Base-by-base conservation (phyloP, 1,140 invertebrate genomes). In the Drosophila tristis region DNA sequence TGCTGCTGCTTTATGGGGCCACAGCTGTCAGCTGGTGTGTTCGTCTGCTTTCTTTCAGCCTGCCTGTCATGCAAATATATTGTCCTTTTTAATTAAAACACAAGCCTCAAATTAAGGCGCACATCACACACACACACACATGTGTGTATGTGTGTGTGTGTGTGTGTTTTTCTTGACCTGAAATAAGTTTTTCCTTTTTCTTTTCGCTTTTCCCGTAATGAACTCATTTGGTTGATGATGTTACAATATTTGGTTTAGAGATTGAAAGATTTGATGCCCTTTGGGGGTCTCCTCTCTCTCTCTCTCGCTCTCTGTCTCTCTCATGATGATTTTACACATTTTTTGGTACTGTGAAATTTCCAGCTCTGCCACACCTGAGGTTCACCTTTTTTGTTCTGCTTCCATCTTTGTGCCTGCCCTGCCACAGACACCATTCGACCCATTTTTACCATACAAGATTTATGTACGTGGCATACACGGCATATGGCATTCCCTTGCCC, bases 1-100 rank as follows among this genome's bases (percentile, higher is more conserved):
- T 29, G 45, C 42, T 60, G 56, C 39, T 67, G 64, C 74, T 77
- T 71, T 78, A 67, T 86, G 74, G 67, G 73, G 73, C 84, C 78
- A 13, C 35, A 78, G 82, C 75, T 86, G 81, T 78, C 74, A 80
- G 68, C 78, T 80, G 35, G 9, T 35, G 68, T 54, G 78, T 59
- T 78, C 61, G 74, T 64, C 76, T 78, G 62, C 51, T 44, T 50
- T 56, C 53, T 74, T 75, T 53, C 31, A 25, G 31, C 29, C 55
- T 66, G 55, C 63, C 64, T 70, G 73, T 76, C 79, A 87, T 87
- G 82, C 84, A 86, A 86, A 86, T 86, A 82, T 89, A 89, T 87
- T 89, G 75, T 87, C 62, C 78, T 82, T 87, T 87, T 87, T 87
- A 87, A 87, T 87, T 87, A 87, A 87, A 87, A 89, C 75, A 89